Base-by-base conservation (phyloP, 1,140 invertebrate species). In the Bombus waltoni region DNA sequence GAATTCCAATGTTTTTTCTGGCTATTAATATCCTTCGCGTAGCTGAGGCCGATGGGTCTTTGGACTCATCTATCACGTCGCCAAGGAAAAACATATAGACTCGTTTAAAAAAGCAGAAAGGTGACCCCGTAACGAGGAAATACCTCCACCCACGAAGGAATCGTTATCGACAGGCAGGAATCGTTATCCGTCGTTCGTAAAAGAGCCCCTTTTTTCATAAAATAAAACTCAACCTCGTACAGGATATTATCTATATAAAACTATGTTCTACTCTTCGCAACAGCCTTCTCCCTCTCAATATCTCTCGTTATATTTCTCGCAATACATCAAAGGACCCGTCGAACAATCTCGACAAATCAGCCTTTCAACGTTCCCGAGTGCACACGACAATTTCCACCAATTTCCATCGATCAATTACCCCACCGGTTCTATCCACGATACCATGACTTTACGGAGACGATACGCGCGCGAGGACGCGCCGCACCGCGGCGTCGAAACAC, bases 21-120 rank as follows among this genome's bases (percentile, higher is more conserved):
- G 38, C 59, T 83, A 66, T 83, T 76, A 53, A 66, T 83, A 83
- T 83, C 81, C 22, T 68, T 32, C 28, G 32, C 2, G 28, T 18
- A 66, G 25, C 59, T 22, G 22, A 13, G 9, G 10, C 22, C 57
- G 59, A n/a, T 53, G 35, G 62, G 11, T 76, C 72, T 18, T 75
- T 38, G 9, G 57, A 53, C 59, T 76, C 81, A 53, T 83, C 73
- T 68, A 76, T 83, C 81, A 68, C 6, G 28, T 25, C 1, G 10
- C 8, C 22, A 6, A 11, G n/a, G 15, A 57, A 77, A 68, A 70
- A 68, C 18, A 40, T 42, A 57, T 44, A 65, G 38, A 13, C 3
- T 25, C 25, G 42, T 83, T 68, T 18, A 57, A 57, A 83, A 68
- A 76, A 47, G 35, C 10, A 2, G 28, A 22, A 28, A 47, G 47